Evolutionary conservation across 2,113 vertebrate species (phyloP).

Genomic region (Hucho hucho): DNA sequence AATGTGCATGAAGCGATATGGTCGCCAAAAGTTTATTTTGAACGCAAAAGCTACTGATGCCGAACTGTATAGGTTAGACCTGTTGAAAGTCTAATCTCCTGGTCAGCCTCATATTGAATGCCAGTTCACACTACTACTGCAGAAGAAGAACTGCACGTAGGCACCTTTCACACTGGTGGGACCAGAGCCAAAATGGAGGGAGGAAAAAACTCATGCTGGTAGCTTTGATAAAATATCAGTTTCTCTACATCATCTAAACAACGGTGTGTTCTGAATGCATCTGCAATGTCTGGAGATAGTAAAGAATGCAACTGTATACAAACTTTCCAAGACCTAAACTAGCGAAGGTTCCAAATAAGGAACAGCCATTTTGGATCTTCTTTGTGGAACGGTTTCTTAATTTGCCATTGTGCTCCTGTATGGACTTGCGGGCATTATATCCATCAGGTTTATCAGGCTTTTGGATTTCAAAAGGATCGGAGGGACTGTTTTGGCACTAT

Average conservation of each 20-base stretch:
- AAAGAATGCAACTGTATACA: slow-evolving; percentile 60
- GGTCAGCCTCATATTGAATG: slow-evolving; percentile 27
- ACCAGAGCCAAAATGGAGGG: slow-evolving; percentile 37
- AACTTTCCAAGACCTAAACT: slow-evolving; percentile 52
- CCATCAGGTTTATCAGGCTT: slow-evolving; percentile 11
- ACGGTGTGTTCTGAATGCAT: slow-evolving; percentile 38
- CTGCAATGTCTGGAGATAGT: slow-evolving; percentile 64
- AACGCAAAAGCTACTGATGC: slow-evolving; percentile 51
- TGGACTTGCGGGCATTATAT: slow-evolving; percentile 33
- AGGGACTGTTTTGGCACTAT: slow-evolving; percentile 42
- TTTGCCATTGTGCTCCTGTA: slow-evolving; percentile 32
- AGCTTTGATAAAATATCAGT: slow-evolving; percentile 64
- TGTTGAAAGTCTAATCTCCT: slow-evolving; percentile 52
- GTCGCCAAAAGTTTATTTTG: slow-evolving; percentile 42
- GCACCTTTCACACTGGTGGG: slow-evolving; percentile 37
- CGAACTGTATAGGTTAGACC: slow-evolving; percentile 59
- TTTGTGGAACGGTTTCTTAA: slow-evolving; percentile 15
- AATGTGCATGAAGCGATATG: not conserved
- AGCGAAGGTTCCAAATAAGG: slow-evolving; percentile 19
- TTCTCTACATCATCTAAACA: slow-evolving; percentile 59
- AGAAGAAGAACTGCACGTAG: slow-evolving; percentile 59
- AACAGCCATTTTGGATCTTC: slow-evolving; percentile 23
- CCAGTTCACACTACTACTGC: slow-evolving; percentile 35
- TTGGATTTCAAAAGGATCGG: slow-evolving; percentile 36
- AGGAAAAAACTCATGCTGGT: slow-evolving; percentile 61